Conservation (phyloP, 2,888 invertebrate genomes). For the Glaucopsyche alexis region DNA sequence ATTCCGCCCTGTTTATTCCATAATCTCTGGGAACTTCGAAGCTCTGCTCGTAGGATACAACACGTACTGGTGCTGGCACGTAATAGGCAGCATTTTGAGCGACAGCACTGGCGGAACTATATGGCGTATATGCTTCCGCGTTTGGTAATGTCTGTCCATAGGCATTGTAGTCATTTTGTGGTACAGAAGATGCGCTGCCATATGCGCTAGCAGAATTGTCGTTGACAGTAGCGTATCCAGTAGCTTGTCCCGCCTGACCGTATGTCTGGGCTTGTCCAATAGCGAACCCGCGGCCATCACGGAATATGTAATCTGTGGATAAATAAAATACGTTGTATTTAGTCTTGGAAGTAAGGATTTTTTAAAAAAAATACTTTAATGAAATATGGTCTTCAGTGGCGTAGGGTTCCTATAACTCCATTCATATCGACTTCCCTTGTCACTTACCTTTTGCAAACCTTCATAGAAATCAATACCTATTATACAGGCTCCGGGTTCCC, state of each 20-base stretch:
- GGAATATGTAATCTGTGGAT: constrained; percentile 54
- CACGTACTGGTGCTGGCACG: constrained; percentile 58
- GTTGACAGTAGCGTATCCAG: constrained; percentile 51
- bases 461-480: too few species aligned
- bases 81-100: constrained; percentile 52
- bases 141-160: constrained; percentile 52
- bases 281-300: constrained; percentile 62
- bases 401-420: too few species aligned
- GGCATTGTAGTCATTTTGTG: constrained; percentile 46
- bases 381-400: too few species aligned
- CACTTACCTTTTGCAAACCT: too few species aligned
- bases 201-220: constrained; percentile 52
- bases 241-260: constrained; percentile 52
- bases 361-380: too few species aligned
- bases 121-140: constrained; percentile 47
- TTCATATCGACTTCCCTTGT: too few species aligned
- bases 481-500: too few species aligned
- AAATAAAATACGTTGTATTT: constrained; percentile 2
- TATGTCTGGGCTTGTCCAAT: constrained; percentile 55
- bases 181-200: constrained; percentile 46
- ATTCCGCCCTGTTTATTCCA: constrained; percentile 50
- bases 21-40: constrained; percentile 50
- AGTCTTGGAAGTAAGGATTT: background rate
- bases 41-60: constrained; percentile 65
- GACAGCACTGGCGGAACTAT: constrained; percentile 44